A percentile compares a stretch with the other conserved stretches of the same genome.
phyloP scores from a whole-genome alignment of 2,888 invertebrate species.

The Tridacna crocea region DNA sequence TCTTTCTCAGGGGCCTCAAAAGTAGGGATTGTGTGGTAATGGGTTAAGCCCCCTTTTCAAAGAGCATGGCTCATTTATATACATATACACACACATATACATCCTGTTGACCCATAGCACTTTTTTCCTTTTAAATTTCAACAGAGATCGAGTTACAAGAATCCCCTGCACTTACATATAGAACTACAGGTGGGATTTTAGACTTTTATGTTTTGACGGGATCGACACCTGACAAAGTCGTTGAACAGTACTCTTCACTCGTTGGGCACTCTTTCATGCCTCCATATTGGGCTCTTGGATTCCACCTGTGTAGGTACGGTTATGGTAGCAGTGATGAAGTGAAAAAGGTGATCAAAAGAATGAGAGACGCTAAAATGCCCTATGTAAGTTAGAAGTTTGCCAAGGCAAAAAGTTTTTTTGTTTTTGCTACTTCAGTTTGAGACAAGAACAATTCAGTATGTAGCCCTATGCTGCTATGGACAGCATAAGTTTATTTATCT shows the following conservation, averaged over 20 bases:
- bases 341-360: slow-evolving; percentile 68
- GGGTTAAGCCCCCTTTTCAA: too few relatives aligned
- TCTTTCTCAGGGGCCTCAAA: too few relatives aligned
- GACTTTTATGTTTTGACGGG: slow-evolving; percentile 92
- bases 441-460: not conserved
- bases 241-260: slow-evolving; percentile 79
- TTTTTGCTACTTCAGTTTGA: too few relatives aligned
- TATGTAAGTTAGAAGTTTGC: slow-evolving; percentile 55
- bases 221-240: slow-evolving; percentile 87
- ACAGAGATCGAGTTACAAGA: slow-evolving; percentile 21
- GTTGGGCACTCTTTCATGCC: slow-evolving; percentile 78
- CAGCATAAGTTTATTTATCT: too few relatives aligned
- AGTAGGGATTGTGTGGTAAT: too few relatives aligned
- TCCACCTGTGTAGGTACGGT: slow-evolving; percentile 90
- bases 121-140: too few relatives aligned
- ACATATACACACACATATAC: not conserved
- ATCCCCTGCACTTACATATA: slow-evolving; percentile 91
- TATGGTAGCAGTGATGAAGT: slow-evolving; percentile 68
- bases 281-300: slow-evolving; percentile 91
- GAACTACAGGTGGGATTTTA: slow-evolving; percentile 91
- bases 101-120: not conserved
- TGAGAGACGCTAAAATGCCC: slow-evolving; percentile 71
- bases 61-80: not conserved
- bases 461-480: too few relatives aligned
- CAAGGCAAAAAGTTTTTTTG: too few relatives aligned